These are phyloP conservation scores for Pogonognathellus flavescens DNA, from an alignment of 1,140 invertebrate genomes.

Conservation along the genomic window DNA sequence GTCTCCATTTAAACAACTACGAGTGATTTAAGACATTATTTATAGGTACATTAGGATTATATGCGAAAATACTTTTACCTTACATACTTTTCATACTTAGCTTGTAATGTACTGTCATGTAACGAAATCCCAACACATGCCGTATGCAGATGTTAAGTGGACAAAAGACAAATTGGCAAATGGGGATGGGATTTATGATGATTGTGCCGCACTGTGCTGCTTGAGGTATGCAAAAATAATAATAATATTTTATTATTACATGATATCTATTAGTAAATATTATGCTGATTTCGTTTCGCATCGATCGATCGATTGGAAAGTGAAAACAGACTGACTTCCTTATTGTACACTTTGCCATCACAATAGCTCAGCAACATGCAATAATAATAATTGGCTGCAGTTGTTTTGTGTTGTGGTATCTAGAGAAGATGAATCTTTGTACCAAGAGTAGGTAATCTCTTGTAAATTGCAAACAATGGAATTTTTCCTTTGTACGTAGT, in stretches of 20 bases:
- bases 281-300: slow-evolving; percentile 1
- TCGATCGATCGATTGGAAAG: slow-evolving; percentile 33
- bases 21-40: too few relatives aligned
- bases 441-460: not conserved
- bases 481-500: not conserved
- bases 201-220: not conserved
- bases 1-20: too few relatives aligned
- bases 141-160: too few relatives aligned
- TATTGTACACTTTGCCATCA: not conserved
- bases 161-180: too few relatives aligned
- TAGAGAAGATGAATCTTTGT: not conserved
- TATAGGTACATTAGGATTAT: too few relatives aligned
- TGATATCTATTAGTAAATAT: not conserved
- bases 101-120: too few relatives aligned
- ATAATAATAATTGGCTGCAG: slow-evolving; percentile 15
- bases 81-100: too few relatives aligned
- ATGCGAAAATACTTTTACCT: too few relatives aligned
- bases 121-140: too few relatives aligned
- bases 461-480: not conserved
- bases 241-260: too few relatives aligned
- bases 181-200: not conserved
- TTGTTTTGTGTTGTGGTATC: not conserved
- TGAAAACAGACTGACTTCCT: slow-evolving; percentile 29
- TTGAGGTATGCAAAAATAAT: too few relatives aligned
- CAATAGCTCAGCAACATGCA: not conserved